Evolutionary conservation across 1,140 invertebrate genomes (phyloP), one percentile per base, ranked within the genome.

Genomic region (Geopemphigus sp.): DNA sequence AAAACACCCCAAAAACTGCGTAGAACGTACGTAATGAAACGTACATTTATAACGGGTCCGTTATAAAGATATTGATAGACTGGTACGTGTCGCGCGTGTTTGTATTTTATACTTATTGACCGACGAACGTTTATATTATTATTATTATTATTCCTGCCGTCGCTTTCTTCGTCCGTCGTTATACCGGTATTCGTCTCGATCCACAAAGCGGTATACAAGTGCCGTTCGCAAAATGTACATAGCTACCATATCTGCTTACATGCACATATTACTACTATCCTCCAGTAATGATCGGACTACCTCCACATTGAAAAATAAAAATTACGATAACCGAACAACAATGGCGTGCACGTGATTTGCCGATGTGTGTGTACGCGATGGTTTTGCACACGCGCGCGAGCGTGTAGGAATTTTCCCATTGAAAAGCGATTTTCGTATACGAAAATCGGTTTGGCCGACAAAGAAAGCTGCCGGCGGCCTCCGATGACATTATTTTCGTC

Each of bases 361-460:
- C 59, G 59, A 61, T 26, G 26, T 29, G 15, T 24, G n/a, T n/a
- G n/a, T n/a, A n/a, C n/a, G n/a, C n/a, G 8, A 64, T 64, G 39
- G 32, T 64, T 17, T 64, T 39, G 19, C 32, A 22, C 32, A 24
- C 63, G 39, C 19, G 32, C 63, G 10, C 0, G 63, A 45, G 39
- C 63, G 63, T 66, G 63, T 19, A 66, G 63, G 39, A 19, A 66
- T 66, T 66, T 64, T 66, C n/a, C 32, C 32, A 45, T 66, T 45
- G 63, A 66, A 66, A 45, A 45, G 8, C 63, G 63, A 66, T 47
- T 66, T 66, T 14, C 6, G 5, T 29, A 61, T 24, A 39, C 32
- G 32, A 39, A 39, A 39, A 39, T 39, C 32, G 3, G 3, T 39
- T 39, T 39, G 32, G 32, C 8, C 32, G 32, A 39, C 32, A 39